A percentile compares a stretch with the other conserved stretches of the same genome.
These are phyloP conservation scores for Ellobium chinense DNA, from an alignment of 2,888 invertebrate species.

Conservation along the genomic window DNA sequence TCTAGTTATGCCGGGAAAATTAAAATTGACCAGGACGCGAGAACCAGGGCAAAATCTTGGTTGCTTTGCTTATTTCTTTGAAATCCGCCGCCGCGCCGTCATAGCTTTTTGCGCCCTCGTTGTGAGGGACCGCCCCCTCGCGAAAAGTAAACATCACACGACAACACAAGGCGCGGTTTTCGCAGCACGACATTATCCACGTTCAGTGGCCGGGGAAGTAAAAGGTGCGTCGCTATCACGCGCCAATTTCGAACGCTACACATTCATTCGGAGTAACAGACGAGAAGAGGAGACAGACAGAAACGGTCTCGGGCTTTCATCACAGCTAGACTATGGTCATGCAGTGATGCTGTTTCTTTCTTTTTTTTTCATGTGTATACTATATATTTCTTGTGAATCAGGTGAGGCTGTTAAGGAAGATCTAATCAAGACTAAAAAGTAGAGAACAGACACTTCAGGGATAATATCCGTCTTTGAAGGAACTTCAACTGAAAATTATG, in stretches of 20 bases:
- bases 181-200: constrained; percentile 49
- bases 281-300: constrained; percentile 35
- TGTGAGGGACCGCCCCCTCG: constrained; percentile 26
- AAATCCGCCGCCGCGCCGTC: constrained; percentile 37
- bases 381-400: too few relatives aligned
- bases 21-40: too few relatives aligned
- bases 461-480: too few relatives aligned
- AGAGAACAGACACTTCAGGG: too few relatives aligned
- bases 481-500: too few relatives aligned
- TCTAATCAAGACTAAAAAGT: too few relatives aligned
- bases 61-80: background rate
- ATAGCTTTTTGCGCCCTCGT: constrained; percentile 1
- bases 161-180: constrained; percentile 2
- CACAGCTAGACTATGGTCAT: too few relatives aligned
- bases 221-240: constrained; percentile 65
- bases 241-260: constrained; percentile 73
- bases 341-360: too few relatives aligned
- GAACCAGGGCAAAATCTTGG: too few relatives aligned
- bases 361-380: too few relatives aligned
- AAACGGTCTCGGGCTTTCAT: background rate
- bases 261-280: constrained; percentile 21
- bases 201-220: constrained; percentile 58
- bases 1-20: too few relatives aligned
- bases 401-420: too few relatives aligned
- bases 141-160: constrained; percentile 27